phyloP scores from a whole-genome alignment of 2,888 invertebrate genomes.

The Geotrupes spiniger region DNA sequence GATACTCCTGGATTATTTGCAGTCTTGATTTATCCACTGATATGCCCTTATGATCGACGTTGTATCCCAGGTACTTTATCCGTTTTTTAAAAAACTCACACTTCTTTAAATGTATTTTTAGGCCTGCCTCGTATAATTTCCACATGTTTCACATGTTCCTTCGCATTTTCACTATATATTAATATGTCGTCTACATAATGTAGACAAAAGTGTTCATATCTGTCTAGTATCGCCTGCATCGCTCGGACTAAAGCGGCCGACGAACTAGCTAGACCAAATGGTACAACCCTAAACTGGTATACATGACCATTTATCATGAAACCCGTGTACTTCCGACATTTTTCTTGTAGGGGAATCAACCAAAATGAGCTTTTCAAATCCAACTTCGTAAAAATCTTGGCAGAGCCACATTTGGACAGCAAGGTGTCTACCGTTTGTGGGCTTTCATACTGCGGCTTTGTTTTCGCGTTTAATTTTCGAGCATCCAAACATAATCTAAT shows the following conservation, averaged over 20 bases:
- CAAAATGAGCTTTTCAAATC: constrained; percentile 14
- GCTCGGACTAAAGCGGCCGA: constrained; percentile 8
- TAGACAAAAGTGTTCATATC: constrained; percentile 11
- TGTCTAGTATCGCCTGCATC: constrained; percentile 10
- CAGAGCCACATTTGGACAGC: background rate
- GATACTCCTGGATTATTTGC: too few relatives aligned
- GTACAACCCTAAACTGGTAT: constrained; percentile 16
- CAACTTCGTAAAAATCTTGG: constrained; percentile 7
- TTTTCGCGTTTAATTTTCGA: constrained; percentile 1
- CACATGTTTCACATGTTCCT: constrained; percentile 8
- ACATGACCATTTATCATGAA: constrained; percentile 9
- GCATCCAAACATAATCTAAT: constrained; percentile 11
- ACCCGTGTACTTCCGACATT: constrained; percentile 8
- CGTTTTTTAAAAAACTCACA: background rate
- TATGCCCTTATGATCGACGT: too few relatives aligned
- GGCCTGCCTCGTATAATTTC: background rate
- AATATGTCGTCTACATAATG: constrained; percentile 17
- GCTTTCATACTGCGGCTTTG: constrained; percentile 2
- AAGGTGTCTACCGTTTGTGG: background rate
- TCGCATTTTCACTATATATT: constrained; percentile 6
- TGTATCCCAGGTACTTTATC: background rate
- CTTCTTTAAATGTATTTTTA: background rate
- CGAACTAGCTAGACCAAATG: constrained; percentile 12
- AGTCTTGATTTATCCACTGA: too few relatives aligned
- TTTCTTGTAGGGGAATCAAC: constrained; percentile 7